Evolutionary conservation across 2,113 vertebrate species (phyloP), one percentile per base, ranked within the genome.

Genomic region (Grallaria varia): DNA sequence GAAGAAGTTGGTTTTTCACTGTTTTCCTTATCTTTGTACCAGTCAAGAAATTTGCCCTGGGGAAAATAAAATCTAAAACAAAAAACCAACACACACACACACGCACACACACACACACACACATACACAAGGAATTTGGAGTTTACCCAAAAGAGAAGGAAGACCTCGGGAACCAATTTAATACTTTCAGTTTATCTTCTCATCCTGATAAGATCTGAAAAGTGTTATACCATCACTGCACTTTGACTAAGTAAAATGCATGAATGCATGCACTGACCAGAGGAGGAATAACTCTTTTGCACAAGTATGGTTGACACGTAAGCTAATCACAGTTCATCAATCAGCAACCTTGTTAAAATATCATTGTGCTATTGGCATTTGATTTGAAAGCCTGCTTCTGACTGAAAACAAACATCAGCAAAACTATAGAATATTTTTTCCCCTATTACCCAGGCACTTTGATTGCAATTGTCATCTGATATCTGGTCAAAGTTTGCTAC

Each of bases 171-270:
- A 87, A 64, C 10, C 2, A 85, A 85, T 64, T 60, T 71, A 88
- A 95, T 84, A 72, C 23, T 81, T 95, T 49, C 42, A 44, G 58
- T 84, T 72, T 93, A 50, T 87, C 56, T 89, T 78, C 52, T 74
- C 42, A 55, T 63, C 37, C 62, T 68, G 52, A 63, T 76, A 20
- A 11, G 9, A 47, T 59, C 24, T 64, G 40, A 44, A 64, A 83
- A 49, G 31, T 5, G 3, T 66, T 91, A 27, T 14, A 37, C 62
- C 76, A 35, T 37, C 58, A 50, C 30, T 67, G 31, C 8, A 53
- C 83, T 85, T 68, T n/a, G 71, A 66, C 27, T 85, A 66, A 80
- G 25, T 4, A 56, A n/a, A 77, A 59, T 33, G 6, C 37, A n/a
- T 11, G 6, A 80, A 35, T 58, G 25, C 4, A 3, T 39, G 7